Percentiles rank a stretch among this genome's conserved stretches.
These are phyloP conservation scores for Heliconius ethilla DNA, from an alignment of 2,888 invertebrate genomes.

Conservation along the genomic window DNA sequence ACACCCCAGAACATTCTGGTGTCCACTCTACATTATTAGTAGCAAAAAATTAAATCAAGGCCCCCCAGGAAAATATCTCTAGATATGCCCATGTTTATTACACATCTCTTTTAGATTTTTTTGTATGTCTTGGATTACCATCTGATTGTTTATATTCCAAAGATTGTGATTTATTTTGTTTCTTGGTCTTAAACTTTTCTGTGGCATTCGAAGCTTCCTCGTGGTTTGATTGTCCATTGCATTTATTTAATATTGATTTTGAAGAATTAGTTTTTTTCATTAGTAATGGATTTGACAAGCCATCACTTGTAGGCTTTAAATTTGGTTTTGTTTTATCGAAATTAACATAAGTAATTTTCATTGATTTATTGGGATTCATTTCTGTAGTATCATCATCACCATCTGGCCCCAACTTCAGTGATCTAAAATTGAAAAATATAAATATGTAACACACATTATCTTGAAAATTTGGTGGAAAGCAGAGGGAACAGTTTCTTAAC, in stretches of 20 bases:
- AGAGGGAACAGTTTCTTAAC: neutral
- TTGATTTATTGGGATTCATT: slow-evolving; percentile 51
- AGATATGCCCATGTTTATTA: slow-evolving; percentile 25
- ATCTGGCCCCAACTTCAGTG: slow-evolving; percentile 58
- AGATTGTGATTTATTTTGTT: slow-evolving; percentile 57
- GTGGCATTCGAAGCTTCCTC: slow-evolving; percentile 51
- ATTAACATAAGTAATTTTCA: slow-evolving; percentile 68
- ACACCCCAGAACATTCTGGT: too few relatives aligned
- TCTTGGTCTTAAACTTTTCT: slow-evolving; percentile 55
- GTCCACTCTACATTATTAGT: too few relatives aligned
- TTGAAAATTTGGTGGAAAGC: too few relatives aligned
- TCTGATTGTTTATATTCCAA: slow-evolving; percentile 54
- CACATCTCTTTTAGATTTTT: slow-evolving; percentile 64
- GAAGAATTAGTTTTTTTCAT: slow-evolving; percentile 46
- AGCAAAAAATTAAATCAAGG: too few relatives aligned
- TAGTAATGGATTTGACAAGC: slow-evolving; percentile 50
- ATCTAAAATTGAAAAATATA: slow-evolving; percentile 51
- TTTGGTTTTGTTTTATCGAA: slow-evolving; percentile 74
- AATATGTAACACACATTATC: neutral
- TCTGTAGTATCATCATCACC: slow-evolving; percentile 60
- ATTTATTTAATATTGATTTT: slow-evolving; percentile 48
- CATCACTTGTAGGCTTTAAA: slow-evolving; percentile 61
- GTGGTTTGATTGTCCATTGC: slow-evolving; percentile 51
- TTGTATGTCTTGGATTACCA: slow-evolving; percentile 42
- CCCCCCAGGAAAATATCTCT: neutral